These are phyloP conservation scores for Clanis bilineata DNA, from an alignment of 2,888 invertebrate genomes.

Conservation along the genomic window DNA sequence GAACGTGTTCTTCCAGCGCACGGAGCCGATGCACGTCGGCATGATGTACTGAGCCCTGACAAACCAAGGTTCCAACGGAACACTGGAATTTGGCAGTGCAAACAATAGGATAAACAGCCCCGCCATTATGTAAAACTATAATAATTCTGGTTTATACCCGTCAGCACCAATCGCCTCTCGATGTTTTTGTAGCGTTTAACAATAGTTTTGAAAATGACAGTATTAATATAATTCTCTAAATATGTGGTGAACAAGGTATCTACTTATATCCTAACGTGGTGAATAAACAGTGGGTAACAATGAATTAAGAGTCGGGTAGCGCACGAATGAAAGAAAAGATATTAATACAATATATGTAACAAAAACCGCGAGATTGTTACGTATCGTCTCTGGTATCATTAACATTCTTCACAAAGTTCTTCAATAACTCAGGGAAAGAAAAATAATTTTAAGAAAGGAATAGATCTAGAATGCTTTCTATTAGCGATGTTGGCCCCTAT, in stretches of 20 bases:
- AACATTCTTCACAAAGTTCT: too few species aligned
- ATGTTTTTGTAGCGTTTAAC: background rate
- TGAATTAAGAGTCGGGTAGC: too few species aligned
- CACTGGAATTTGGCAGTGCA: constrained; percentile 75
- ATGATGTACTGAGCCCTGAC: constrained; percentile 91
- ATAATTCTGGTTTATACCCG: background rate
- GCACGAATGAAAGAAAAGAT: too few species aligned
- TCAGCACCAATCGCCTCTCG: too few species aligned
- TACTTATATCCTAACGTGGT: too few species aligned
- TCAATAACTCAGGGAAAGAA: too few species aligned
- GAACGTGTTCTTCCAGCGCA: constrained; percentile 94
- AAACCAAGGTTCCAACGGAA: constrained; percentile 76
- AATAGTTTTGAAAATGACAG: background rate
- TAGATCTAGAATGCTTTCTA: too few species aligned
- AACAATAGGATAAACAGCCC: constrained; percentile 2
- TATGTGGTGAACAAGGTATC: background rate
- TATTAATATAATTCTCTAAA: background rate
- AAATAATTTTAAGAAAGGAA: too few species aligned
- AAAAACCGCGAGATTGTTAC: too few species aligned
- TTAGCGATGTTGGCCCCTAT: too few species aligned
- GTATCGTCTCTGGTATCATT: too few species aligned
- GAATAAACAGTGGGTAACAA: background rate
- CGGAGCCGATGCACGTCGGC: constrained; percentile 91
- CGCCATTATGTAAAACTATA: background rate
- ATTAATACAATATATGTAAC: too few species aligned